phyloP scores from a whole-genome alignment of 2,113 vertebrate species.

The Nibea coibor region DNA sequence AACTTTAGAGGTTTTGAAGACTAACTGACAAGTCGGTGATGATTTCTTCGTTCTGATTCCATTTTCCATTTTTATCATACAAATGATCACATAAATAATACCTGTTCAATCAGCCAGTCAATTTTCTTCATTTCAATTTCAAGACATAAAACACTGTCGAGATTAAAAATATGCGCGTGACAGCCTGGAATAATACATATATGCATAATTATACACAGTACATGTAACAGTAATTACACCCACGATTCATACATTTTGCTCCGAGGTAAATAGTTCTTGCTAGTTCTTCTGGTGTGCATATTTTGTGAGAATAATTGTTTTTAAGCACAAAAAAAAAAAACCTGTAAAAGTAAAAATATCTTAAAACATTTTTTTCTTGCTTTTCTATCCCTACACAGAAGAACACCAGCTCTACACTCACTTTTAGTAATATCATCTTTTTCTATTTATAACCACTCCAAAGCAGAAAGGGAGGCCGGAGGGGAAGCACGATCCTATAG shows the following conservation, averaged over 20 bases:
- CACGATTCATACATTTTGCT: slow-evolving; percentile 11
- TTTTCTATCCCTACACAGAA: slow-evolving; percentile 13
- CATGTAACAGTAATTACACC: background rate
- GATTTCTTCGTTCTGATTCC: slow-evolving; percentile 8
- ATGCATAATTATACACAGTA: too few species aligned
- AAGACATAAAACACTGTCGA: background rate
- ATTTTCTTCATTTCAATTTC: slow-evolving; percentile 10
- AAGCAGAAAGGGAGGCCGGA: slow-evolving; percentile 4
- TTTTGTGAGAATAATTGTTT: slow-evolving; percentile 23
- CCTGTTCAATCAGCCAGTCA: background rate
- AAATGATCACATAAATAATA: too few species aligned
- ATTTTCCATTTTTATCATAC: background rate
- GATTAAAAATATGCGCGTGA: background rate
- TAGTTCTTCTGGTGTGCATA: background rate
- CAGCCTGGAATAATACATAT: background rate
- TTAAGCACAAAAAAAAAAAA: background rate
- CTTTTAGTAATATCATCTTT: slow-evolving; percentile 22
- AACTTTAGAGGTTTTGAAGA: slow-evolving; percentile 13
- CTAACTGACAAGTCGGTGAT: slow-evolving; percentile 17
- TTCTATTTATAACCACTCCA: slow-evolving; percentile 31
- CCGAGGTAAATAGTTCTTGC: slow-evolving; percentile 16
- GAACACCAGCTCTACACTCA: slow-evolving; percentile 4
- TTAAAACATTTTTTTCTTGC: background rate
- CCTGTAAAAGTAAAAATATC: slow-evolving; percentile 1
- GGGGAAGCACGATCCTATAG: slow-evolving; percentile 5